Conservation (phyloP, 92 coral and sea anemone genomes). For the Parazoanthus atlanticus region DNA sequence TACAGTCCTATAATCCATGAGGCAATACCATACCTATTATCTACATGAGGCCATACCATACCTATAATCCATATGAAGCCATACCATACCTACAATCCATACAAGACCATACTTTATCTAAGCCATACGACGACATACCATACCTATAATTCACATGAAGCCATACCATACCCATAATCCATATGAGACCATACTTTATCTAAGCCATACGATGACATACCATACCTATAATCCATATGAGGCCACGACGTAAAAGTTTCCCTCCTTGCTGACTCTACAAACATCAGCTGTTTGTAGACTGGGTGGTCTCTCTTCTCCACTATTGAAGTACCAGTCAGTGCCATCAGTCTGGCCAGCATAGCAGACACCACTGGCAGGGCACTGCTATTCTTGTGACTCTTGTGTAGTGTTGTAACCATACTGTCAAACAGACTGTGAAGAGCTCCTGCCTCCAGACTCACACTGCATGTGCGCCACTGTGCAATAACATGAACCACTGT, state of each 20-base stretch:
- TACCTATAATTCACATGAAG: constrained; percentile 15
- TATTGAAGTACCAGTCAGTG: constrained; percentile 66
- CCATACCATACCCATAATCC: too few relatives aligned
- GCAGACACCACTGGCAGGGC: constrained; percentile 93
- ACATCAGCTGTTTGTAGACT: constrained; percentile 74
- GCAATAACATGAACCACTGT: too few relatives aligned
- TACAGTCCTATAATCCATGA: too few relatives aligned
- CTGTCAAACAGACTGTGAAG: constrained; percentile 71
- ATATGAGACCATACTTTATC: too few relatives aligned
- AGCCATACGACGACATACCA: constrained; percentile 31
- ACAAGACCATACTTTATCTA: too few relatives aligned
- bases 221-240: constrained; percentile 90
- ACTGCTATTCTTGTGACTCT: constrained; percentile 72
- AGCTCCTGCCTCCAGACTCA: constrained; percentile 71
- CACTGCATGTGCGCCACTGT: constrained; percentile 94
- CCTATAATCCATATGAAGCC: constrained; percentile 29
- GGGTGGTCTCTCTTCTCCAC: constrained; percentile 70
- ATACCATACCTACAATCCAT: too few relatives aligned
- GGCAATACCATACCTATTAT: too few relatives aligned
- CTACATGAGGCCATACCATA: not conserved
- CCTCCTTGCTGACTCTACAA: constrained; percentile 87
- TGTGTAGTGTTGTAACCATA: constrained; percentile 73
- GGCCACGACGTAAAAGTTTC: constrained; percentile 97
- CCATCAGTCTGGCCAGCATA: constrained; percentile 78
- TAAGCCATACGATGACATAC: not conserved